Conservation (phyloP, 37 sponge, comb jelly and placozoan genomes). For the Halisarca cf. caerulea region DNA sequence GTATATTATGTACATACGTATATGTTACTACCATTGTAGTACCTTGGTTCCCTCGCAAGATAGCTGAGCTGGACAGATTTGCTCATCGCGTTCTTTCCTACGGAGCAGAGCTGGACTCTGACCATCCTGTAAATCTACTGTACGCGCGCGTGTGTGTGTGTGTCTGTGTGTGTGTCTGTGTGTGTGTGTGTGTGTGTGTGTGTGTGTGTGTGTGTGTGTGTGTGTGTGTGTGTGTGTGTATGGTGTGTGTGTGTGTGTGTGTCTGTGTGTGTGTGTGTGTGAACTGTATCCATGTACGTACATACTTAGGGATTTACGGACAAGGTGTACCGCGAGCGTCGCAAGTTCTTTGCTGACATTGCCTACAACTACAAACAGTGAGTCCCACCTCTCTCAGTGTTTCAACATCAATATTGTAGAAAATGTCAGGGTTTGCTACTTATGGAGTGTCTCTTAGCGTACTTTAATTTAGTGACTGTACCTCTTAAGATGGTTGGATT, state of each 20-base stretch:
- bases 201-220: not conserved
- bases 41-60: constrained; percentile 95
- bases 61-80: constrained; percentile 91
- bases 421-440: too few species aligned
- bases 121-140: constrained; percentile 79
- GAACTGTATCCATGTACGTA: not conserved
- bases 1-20: not conserved
- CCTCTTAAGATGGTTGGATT: too few species aligned
- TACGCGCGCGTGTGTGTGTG: too few species aligned
- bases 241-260: not conserved
- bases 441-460: too few species aligned
- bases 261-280: not conserved
- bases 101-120: constrained; percentile 88
- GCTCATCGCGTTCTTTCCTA: constrained; percentile 79
- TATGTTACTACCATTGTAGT: too few species aligned
- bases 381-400: too few species aligned
- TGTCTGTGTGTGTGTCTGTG: too few species aligned
- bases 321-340: constrained; percentile 78
- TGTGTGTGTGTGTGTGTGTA: not conserved
- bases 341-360: constrained; percentile 95
- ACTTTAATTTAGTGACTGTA: too few species aligned
- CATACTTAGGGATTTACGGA: constrained; percentile 88
- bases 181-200: too few species aligned
- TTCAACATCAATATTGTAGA: too few species aligned
- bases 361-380: constrained; percentile 95